Evolutionary conservation across 2,888 invertebrate species (phyloP).

Genomic region (Caenorhabditis becei): DNA sequence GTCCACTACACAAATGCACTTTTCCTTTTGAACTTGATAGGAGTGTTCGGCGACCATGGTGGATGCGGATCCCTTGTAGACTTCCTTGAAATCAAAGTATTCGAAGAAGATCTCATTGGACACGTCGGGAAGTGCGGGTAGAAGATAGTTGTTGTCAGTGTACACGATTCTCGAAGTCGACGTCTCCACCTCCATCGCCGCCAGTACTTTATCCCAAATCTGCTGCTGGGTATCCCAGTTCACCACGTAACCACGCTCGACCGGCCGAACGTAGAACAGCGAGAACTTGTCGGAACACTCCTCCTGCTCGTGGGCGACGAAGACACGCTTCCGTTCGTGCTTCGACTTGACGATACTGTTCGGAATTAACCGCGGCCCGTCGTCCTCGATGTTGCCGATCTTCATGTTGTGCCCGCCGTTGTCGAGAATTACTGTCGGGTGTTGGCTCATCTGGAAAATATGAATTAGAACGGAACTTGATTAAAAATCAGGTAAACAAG

Average conservation of each 20-base stretch:
- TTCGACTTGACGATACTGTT: slow-evolving; percentile 99
- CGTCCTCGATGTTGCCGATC: slow-evolving; percentile 62
- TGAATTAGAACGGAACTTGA: background rate
- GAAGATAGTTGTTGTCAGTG: slow-evolving; percentile 96
- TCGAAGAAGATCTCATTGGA: slow-evolving; percentile 97
- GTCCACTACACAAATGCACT: slow-evolving; percentile 91
- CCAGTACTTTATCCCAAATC: slow-evolving; percentile 96
- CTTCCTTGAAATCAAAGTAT: slow-evolving; percentile 92
- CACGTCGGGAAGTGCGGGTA: slow-evolving; percentile 92
- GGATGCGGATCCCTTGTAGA: slow-evolving; percentile 85
- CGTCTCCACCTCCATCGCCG: slow-evolving; percentile 82
- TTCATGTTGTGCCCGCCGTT: slow-evolving; percentile 78
- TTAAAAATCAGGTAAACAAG: background rate
- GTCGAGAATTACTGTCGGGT: slow-evolving; percentile 73
- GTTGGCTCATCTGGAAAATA: slow-evolving; percentile 14
- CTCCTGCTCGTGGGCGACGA: slow-evolving; percentile 94
- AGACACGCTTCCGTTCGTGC: slow-evolving; percentile 93
- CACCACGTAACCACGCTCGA: slow-evolving; percentile 88
- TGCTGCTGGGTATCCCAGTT: slow-evolving; percentile 96
- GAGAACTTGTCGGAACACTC: slow-evolving; percentile 97
- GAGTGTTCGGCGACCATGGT: slow-evolving; percentile 88
- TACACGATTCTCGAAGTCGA: slow-evolving; percentile 89
- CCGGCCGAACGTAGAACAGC: slow-evolving; percentile 93
- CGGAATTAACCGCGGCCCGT: slow-evolving; percentile 85
- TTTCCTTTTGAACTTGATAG: slow-evolving; percentile 81